Evolutionary conservation across 1,140 invertebrate species (phyloP).

Genomic region (Sesamia nonagrioides): DNA sequence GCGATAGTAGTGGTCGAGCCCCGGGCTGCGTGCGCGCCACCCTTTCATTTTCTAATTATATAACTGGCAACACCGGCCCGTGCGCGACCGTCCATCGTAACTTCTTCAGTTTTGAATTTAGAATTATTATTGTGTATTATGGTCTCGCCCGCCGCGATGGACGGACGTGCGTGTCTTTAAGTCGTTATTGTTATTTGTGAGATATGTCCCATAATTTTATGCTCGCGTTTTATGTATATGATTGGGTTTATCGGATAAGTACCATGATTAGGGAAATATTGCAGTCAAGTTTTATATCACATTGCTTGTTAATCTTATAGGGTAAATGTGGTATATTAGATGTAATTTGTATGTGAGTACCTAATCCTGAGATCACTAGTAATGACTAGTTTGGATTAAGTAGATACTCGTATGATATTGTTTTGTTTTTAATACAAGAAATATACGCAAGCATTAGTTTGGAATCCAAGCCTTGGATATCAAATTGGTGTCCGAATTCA

Average conservation of each 20-base stretch:
- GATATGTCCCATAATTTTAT: constrained; percentile 57
- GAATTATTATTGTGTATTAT: constrained; percentile 75
- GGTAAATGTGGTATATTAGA: constrained; percentile 4
- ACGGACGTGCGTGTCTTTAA: constrained; percentile 66
- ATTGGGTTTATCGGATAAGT: constrained; percentile 36
- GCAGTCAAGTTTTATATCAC: constrained; percentile 18
- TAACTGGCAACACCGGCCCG: constrained; percentile 83
- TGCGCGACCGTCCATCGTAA: constrained; percentile 76
- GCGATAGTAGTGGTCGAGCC: constrained; percentile 83
- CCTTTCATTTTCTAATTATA: constrained; percentile 87
- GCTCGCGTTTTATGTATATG: constrained; percentile 29
- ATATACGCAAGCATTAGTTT: background rate
- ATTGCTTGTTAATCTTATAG: constrained; percentile 31
- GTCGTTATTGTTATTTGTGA: constrained; percentile 62
- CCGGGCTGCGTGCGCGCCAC: constrained; percentile 82
- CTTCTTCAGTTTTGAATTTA: constrained; percentile 81
- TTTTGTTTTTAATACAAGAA: background rate
- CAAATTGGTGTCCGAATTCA: constrained; percentile 27
- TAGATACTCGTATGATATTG: constrained; percentile 23
- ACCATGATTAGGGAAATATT: constrained; percentile 25
- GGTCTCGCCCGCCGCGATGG: constrained; percentile 56
- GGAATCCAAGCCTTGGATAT: constrained; percentile 7
- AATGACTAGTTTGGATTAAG: background rate
- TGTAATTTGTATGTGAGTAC: constrained; percentile 20
- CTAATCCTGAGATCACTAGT: background rate